Conservation (phyloP, 2,797 vertebrate species). For the Pipistrellus nathusii region DNA sequence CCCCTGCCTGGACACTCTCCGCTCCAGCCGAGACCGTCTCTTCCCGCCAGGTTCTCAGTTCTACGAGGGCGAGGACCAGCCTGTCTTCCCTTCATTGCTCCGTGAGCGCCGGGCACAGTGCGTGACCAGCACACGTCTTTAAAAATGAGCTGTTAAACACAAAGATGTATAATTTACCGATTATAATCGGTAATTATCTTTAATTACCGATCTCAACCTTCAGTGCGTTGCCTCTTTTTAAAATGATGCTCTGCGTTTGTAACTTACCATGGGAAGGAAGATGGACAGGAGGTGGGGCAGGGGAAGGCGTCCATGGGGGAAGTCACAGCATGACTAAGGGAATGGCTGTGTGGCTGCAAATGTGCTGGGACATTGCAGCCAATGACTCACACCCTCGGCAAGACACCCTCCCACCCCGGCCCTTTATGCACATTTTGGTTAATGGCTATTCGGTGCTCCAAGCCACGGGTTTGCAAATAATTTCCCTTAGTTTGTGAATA, state of each 20-base stretch:
- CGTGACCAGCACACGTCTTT: neutral
- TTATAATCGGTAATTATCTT: too few species aligned
- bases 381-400: neutral
- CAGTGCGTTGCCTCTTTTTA: neutral
- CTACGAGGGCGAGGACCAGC: neutral
- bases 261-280: neutral
- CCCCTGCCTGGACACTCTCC: too few species aligned
- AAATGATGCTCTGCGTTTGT: neutral
- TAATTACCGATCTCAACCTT: neutral
- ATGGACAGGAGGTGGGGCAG: neutral
- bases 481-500: neutral
- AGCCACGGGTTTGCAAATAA: neutral
- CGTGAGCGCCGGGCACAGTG: neutral
- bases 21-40: neutral
- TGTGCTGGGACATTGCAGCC: neutral
- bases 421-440: neutral
- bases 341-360: neutral
- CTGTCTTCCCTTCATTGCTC: neutral
- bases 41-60: neutral
- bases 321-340: neutral
- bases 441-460: neutral
- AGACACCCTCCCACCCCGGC: neutral
- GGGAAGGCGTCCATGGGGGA: neutral
- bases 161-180: neutral
- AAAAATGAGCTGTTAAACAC: neutral